Conservation (phyloP, 2,113 vertebrate species). For the Spilogale gracilis region DNA sequence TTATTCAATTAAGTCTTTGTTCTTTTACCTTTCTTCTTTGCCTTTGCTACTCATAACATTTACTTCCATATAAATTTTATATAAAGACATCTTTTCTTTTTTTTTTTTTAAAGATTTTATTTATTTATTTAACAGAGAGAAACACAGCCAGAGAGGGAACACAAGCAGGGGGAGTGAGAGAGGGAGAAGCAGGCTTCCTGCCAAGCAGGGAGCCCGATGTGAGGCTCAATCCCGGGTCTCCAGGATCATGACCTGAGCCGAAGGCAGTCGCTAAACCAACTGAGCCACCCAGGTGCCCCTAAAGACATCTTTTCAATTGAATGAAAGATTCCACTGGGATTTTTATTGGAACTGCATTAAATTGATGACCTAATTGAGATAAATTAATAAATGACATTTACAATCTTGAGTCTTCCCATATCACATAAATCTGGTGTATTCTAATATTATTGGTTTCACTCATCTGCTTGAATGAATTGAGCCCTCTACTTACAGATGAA, state of each 20-base stretch:
- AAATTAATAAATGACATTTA: slow-evolving; percentile 36
- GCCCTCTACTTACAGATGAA: background rate
- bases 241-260: too few species aligned
- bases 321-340: slow-evolving; percentile 40
- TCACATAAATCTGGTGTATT: background rate
- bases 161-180: too few species aligned
- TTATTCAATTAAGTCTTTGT: background rate
- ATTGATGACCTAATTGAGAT: slow-evolving; percentile 20
- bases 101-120: too few species aligned
- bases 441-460: background rate
- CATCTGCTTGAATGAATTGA: background rate
- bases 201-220: too few species aligned
- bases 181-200: too few species aligned
- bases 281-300: too few species aligned
- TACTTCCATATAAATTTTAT: slow-evolving; percentile 55
- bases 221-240: too few species aligned
- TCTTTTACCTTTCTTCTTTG: slow-evolving; percentile 2
- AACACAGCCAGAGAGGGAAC: too few species aligned
- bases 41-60: slow-evolving; percentile 73
- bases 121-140: too few species aligned
- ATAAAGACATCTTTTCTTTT: slow-evolving; percentile 55
- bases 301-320: slow-evolving; percentile 60
- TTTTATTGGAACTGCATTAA: slow-evolving; percentile 32
- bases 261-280: too few species aligned
- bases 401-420: background rate